Percentiles rank a stretch among this genome's conserved stretches.
phyloP scores from a whole-genome alignment of 2,888 invertebrate genomes.

The Aphelenchoides bicaudatus region DNA sequence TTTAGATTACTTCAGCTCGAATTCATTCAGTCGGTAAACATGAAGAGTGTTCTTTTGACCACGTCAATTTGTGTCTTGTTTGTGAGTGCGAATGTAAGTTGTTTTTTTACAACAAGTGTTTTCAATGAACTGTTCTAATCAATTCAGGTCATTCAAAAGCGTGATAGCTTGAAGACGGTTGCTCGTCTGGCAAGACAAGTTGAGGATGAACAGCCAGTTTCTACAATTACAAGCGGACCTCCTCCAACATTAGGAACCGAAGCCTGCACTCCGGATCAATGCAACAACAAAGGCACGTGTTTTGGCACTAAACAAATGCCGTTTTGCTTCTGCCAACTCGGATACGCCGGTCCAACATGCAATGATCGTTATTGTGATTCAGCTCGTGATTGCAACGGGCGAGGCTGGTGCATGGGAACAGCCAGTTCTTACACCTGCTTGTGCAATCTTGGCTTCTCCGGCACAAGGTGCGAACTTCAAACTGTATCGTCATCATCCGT shows the following conservation, averaged over 20 bases:
- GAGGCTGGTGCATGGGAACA: conserved; percentile 52
- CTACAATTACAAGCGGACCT: neutral
- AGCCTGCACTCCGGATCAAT: conserved; percentile 41
- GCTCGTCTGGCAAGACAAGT: conserved; percentile 13
- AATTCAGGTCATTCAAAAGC: too few relatives aligned
- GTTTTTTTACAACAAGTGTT: too few relatives aligned
- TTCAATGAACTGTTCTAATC: too few relatives aligned
- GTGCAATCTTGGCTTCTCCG: conserved; percentile 47
- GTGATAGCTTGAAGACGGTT: too few relatives aligned
- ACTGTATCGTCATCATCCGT: neutral
- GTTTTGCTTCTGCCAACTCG: conserved; percentile 49
- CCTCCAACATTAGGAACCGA: neutral
- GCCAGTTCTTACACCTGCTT: conserved; percentile 44
- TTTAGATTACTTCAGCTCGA: too few relatives aligned
- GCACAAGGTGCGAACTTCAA: conserved; percentile 42
- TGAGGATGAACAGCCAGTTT: conserved; percentile 1
- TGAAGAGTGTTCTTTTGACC: too few relatives aligned
- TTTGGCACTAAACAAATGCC: conserved; percentile 45
- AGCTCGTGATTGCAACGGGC: conserved; percentile 52
- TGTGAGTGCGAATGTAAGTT: too few relatives aligned
- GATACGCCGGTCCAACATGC: conserved; percentile 48
- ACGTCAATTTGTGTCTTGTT: too few relatives aligned
- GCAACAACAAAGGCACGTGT: conserved; percentile 48
- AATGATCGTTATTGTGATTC: conserved; percentile 51
- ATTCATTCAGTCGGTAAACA: too few relatives aligned